These are phyloP conservation scores for Lagria hirta DNA, from an alignment of 2,888 invertebrate genomes.

Conservation along the genomic window DNA sequence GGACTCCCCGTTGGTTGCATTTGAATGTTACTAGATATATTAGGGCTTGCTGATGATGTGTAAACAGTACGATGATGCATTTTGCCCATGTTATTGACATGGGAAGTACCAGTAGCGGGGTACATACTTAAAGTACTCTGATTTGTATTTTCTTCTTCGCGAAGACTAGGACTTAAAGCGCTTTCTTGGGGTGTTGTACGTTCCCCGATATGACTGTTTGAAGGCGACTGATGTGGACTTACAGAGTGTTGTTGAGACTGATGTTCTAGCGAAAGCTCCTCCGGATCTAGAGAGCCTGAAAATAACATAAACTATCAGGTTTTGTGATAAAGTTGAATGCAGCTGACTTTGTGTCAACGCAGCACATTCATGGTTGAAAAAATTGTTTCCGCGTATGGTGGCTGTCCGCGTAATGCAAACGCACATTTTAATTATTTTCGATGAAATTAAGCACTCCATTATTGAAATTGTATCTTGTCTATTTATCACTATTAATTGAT, in stretches of 20 bases:
- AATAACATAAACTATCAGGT: conserved; percentile 44
- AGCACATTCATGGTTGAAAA: too few species aligned
- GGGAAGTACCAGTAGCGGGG: conserved; percentile 50
- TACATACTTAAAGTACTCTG: conserved; percentile 67
- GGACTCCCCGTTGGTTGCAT: conserved; percentile 49
- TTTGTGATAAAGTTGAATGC: too few species aligned
- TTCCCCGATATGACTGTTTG: conserved; percentile 55
- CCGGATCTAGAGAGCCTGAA: conserved; percentile 78
- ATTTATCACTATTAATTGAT: too few species aligned
- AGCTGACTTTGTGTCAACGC: too few species aligned
- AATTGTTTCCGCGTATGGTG: too few species aligned
- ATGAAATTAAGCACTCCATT: too few species aligned
- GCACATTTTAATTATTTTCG: too few species aligned
- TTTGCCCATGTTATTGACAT: conserved; percentile 47
- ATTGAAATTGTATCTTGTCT: too few species aligned
- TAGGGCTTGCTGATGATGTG: conserved; percentile 65
- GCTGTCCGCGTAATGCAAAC: too few species aligned
- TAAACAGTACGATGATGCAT: conserved; percentile 58
- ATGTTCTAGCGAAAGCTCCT: conserved; percentile 73
- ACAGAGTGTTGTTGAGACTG: conserved; percentile 40
- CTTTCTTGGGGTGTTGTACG: conserved; percentile 58
- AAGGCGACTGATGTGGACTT: conserved; percentile 46
- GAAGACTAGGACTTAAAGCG: conserved; percentile 63
- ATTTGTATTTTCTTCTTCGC: conserved; percentile 75
- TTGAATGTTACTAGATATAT: conserved; percentile 54